phyloP scores from a whole-genome alignment of 2,797 vertebrate genomes.

The Falco columbarius region DNA sequence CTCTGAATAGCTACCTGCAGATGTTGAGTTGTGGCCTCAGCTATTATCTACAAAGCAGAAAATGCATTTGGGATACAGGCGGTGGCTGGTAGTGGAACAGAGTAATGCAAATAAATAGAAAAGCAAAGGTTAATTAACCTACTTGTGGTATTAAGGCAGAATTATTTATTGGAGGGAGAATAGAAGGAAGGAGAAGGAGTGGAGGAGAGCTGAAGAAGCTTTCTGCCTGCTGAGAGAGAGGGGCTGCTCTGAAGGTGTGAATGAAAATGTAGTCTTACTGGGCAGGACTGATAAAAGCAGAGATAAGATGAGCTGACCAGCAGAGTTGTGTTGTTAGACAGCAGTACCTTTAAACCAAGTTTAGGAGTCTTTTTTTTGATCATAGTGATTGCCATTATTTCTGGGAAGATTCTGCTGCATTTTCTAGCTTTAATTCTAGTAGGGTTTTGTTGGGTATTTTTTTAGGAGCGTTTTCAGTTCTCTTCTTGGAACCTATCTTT shows the following conservation, averaged over 20 bases:
- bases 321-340: background rate
- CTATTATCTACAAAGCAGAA: background rate
- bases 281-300: background rate
- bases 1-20: background rate
- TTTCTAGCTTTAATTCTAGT: background rate
- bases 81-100: background rate
- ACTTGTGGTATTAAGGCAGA: background rate
- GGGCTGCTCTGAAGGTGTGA: background rate
- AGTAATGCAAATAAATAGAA: background rate
- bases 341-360: background rate
- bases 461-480: background rate
- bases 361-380: background rate
- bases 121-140: background rate
- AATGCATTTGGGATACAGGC: background rate
- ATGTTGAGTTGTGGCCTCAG: background rate
- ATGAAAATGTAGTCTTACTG: background rate
- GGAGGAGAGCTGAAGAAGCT: background rate
- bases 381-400: background rate
- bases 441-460: background rate
- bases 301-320: background rate
- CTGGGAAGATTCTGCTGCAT: background rate
- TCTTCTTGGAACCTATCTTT: background rate
- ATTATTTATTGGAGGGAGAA: background rate
- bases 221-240: background rate
- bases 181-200: background rate